Conservation (phyloP, 2,888 invertebrate genomes). For the Teleiodes luculella region DNA sequence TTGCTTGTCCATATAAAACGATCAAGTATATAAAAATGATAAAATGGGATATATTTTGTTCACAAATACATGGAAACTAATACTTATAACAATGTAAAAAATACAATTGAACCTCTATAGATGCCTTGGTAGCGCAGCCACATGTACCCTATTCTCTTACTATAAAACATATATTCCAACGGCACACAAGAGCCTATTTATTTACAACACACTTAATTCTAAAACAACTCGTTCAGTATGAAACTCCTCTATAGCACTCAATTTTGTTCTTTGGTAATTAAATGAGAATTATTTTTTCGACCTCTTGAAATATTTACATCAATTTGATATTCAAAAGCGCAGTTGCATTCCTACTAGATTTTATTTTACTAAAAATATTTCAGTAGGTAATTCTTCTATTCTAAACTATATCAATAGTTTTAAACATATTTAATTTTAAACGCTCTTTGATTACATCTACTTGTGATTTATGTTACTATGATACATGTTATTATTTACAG, state of each 20-base stretch:
- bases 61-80: slow-evolving; percentile 21
- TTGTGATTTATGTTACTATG: slow-evolving; percentile 15
- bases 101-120: slow-evolving; percentile 41
- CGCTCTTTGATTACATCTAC: slow-evolving; percentile 13
- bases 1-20: not conserved
- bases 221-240: slow-evolving; percentile 19
- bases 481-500: slow-evolving; percentile 13
- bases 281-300: slow-evolving; percentile 34
- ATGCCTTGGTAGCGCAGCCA: slow-evolving; percentile 20
- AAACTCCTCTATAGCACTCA: slow-evolving; percentile 31
- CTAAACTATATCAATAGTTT: slow-evolving; percentile 8
- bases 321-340: slow-evolving; percentile 9
- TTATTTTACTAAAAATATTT: slow-evolving; percentile 11
- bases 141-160: slow-evolving; percentile 10
- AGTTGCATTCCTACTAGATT: not conserved
- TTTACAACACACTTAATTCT: slow-evolving; percentile 8
- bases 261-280: slow-evolving; percentile 57
- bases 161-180: slow-evolving; percentile 5
- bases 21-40: not conserved
- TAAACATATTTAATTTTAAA: slow-evolving; percentile 7
- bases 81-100: slow-evolving; percentile 35
- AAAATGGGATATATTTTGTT: not conserved
- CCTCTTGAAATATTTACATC: slow-evolving; percentile 10
- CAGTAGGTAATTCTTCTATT: slow-evolving; percentile 9
- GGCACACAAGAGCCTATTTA: slow-evolving; percentile 14